A percentile compares a stretch with the other conserved stretches of the same genome.
Conservation (phyloP, 2,113 vertebrate genomes). For the Solenodon paradoxus region DNA sequence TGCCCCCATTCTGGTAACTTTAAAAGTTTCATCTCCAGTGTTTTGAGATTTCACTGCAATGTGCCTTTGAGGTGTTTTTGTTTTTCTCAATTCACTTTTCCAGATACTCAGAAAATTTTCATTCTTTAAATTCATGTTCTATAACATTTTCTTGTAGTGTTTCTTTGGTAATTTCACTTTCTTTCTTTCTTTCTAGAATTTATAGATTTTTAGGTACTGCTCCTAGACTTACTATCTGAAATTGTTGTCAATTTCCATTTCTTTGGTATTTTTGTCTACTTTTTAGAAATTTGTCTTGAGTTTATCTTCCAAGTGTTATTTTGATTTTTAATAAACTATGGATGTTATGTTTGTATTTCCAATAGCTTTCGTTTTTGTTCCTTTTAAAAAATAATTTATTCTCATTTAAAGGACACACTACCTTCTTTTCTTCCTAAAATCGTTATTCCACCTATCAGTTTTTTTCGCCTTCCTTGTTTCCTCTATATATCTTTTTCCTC, state of each 20-base stretch:
- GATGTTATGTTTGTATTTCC: neutral
- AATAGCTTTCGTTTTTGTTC: neutral
- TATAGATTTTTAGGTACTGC: neutral
- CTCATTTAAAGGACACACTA: conserved; percentile 15
- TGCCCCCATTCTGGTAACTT: neutral
- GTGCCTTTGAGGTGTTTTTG: neutral
- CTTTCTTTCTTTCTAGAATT: neutral
- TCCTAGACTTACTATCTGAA: neutral
- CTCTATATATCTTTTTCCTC: neutral
- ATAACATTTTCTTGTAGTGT: neutral
- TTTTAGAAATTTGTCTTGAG: neutral
- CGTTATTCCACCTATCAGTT: neutral
- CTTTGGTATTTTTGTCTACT: neutral
- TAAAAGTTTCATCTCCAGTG: neutral
- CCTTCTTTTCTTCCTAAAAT: conserved; percentile 40
- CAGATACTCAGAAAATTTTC: conserved; percentile 1
- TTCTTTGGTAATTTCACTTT: neutral
- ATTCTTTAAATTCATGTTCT: neutral
- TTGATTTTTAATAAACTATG: conserved; percentile 31
- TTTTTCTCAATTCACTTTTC: conserved; percentile 35
- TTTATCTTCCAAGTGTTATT: conserved; percentile 10
- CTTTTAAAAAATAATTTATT: neutral
- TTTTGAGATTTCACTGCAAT: conserved; percentile 36
- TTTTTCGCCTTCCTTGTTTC: conserved; percentile 1
- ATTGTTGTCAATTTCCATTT: neutral